These are phyloP conservation scores for Lissonota sp. DNA, from an alignment of 2,888 invertebrate species.

Conservation along the genomic window DNA sequence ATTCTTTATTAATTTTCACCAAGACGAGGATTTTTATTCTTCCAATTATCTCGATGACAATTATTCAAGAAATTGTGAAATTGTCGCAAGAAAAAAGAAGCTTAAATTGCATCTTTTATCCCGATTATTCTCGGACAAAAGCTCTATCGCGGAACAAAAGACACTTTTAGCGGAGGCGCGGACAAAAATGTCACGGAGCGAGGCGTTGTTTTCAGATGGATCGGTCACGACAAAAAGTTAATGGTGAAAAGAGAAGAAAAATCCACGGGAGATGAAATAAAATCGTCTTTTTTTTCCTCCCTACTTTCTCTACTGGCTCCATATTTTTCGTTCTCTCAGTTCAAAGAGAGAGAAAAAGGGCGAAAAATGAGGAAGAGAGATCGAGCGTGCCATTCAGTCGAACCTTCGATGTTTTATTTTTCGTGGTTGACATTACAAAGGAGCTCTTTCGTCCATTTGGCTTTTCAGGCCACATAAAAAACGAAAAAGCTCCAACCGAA, in stretches of 20 bases:
- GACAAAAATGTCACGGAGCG: slow-evolving; percentile 13
- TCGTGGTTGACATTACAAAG: neutral
- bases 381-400: neutral
- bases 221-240: slow-evolving; percentile 29
- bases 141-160: slow-evolving; percentile 18
- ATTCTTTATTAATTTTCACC: neutral
- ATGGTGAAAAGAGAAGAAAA: slow-evolving; percentile 18
- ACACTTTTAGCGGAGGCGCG: slow-evolving; percentile 27
- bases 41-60: neutral
- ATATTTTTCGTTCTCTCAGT: neutral
- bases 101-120: slow-evolving; percentile 30
- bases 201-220: slow-evolving; percentile 6
- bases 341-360: neutral
- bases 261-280: slow-evolving; percentile 9
- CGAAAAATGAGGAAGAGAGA: neutral
- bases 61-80: slow-evolving; percentile 1
- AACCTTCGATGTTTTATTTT: slow-evolving; percentile 6
- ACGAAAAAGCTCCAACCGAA: neutral
- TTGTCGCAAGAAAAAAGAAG: neutral
- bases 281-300: slow-evolving; percentile 12
- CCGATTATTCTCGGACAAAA: slow-evolving; percentile 26
- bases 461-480: slow-evolving; percentile 4
- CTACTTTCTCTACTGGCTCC: neutral
- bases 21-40: neutral
- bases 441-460: neutral